These are phyloP conservation scores for Drosophila kokeensis DNA, from an alignment of 2,888 invertebrate genomes.

Conservation along the genomic window DNA sequence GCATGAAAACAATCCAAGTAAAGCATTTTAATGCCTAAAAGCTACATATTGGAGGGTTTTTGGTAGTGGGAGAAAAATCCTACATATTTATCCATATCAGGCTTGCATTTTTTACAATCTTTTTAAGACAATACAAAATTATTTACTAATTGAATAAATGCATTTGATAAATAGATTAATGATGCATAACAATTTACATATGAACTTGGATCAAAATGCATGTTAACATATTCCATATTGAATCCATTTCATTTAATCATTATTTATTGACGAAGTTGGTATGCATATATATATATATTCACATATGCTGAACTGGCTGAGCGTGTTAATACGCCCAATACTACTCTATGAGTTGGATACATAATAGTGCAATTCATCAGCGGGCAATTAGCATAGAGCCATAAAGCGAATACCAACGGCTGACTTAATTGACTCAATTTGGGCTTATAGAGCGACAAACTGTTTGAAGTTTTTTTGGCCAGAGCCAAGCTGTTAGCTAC, in stretches of 20 bases:
- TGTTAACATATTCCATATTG: background rate
- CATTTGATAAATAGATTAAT: background rate
- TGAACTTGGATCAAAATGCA: background rate
- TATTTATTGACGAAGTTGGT: background rate
- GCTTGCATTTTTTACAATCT: background rate
- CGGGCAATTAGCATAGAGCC: conserved; percentile 61
- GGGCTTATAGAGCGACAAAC: conserved; percentile 47
- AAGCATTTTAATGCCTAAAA: conserved; percentile 1
- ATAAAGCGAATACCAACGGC: conserved; percentile 37
- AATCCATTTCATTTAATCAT: background rate
- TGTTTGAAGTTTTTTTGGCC: conserved; percentile 37
- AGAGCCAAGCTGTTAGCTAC: conserved; percentile 2
- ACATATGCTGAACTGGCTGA: background rate
- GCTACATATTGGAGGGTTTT: background rate
- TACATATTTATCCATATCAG: background rate
- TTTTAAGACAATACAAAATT: background rate
- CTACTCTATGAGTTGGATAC: background rate
- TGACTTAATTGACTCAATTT: conserved; percentile 68
- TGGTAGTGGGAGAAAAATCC: background rate
- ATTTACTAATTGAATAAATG: background rate
- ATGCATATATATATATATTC: background rate
- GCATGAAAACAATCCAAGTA: conserved; percentile 21
- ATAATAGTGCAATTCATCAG: conserved; percentile 64
- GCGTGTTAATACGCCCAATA: background rate
- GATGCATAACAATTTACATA: background rate